These are phyloP conservation scores for Temnothorax unifasciatus DNA, from an alignment of 2,888 invertebrate species.

Conservation along the genomic window DNA sequence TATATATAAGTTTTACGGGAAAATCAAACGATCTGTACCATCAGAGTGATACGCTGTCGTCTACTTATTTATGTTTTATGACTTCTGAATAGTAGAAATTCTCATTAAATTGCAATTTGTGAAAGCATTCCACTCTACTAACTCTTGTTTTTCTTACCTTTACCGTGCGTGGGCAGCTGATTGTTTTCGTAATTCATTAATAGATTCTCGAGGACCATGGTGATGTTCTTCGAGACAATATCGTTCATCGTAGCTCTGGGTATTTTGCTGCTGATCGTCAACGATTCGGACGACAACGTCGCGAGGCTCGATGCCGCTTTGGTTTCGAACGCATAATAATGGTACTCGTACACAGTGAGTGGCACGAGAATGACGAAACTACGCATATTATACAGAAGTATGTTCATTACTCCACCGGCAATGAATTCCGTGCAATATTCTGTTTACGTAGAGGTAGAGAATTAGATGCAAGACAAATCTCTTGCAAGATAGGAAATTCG, in stretches of 20 bases:
- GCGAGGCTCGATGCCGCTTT: slow-evolving; percentile 1
- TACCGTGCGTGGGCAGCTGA: slow-evolving; percentile 95
- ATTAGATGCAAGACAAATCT: background rate
- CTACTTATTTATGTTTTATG: background rate
- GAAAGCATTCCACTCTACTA: background rate
- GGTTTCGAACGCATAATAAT: slow-evolving; percentile 65
- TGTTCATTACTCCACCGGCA: background rate
- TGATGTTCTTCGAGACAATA: slow-evolving; percentile 94
- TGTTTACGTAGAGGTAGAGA: slow-evolving; percentile 8
- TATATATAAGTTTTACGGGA: background rate
- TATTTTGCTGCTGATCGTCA: slow-evolving; percentile 77
- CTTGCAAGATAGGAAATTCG: background rate
- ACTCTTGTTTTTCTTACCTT: slow-evolving; percentile 88
- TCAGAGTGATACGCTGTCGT: background rate
- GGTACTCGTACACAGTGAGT: slow-evolving; percentile 74
- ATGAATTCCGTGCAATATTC: background rate
- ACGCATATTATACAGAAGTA: slow-evolving; percentile 15
- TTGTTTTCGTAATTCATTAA: slow-evolving; percentile 96
- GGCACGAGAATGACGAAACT: slow-evolving; percentile 75
- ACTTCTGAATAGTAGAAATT: background rate
- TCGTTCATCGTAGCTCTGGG: slow-evolving; percentile 88
- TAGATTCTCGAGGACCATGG: slow-evolving; percentile 94
- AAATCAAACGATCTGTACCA: background rate
- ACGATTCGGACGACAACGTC: background rate
- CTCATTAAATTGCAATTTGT: background rate